Conservation (phyloP, 1,140 invertebrate genomes). For the Metopolophium dirhodum region DNA sequence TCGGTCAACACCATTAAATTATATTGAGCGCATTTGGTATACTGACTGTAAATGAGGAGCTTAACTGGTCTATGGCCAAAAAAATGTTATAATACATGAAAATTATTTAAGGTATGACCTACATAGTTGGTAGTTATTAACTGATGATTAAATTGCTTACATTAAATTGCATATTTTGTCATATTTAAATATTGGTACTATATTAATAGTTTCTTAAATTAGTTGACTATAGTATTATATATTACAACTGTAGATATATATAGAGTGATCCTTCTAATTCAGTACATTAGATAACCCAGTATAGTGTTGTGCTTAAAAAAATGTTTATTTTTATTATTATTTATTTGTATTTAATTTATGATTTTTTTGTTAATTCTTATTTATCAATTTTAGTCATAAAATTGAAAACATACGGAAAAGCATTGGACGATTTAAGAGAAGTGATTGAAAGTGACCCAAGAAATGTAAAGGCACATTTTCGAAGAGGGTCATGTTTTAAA, state of each 20-base stretch:
- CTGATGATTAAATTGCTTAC: no score
- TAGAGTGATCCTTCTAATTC: not conserved
- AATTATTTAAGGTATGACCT: not conserved
- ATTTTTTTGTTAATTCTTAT: not conserved
- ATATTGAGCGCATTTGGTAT: no score
- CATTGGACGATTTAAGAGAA: constrained; percentile 49
- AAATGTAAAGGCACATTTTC: constrained; percentile 53
- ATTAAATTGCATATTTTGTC: no score
- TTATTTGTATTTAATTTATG: not conserved
- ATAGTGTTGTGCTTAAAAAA: no score
- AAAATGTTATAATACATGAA: no score
- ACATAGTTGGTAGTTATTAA: not conserved
- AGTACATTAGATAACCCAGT: not conserved
- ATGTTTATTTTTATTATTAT: not conserved
- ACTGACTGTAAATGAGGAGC: no score
- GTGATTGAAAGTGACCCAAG: constrained; percentile 43
- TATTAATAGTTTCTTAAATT: no score
- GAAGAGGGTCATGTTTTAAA: constrained; percentile 49
- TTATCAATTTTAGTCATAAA: constrained; percentile 26
- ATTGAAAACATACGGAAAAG: constrained; percentile 10
- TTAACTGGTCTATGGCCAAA: no score
- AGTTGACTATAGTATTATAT: not conserved
- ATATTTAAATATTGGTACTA: no score
- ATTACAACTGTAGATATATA: not conserved
- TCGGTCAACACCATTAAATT: no score